phyloP scores from a whole-genome alignment of 1,140 invertebrate species.

The Colletes latitarsis region DNA sequence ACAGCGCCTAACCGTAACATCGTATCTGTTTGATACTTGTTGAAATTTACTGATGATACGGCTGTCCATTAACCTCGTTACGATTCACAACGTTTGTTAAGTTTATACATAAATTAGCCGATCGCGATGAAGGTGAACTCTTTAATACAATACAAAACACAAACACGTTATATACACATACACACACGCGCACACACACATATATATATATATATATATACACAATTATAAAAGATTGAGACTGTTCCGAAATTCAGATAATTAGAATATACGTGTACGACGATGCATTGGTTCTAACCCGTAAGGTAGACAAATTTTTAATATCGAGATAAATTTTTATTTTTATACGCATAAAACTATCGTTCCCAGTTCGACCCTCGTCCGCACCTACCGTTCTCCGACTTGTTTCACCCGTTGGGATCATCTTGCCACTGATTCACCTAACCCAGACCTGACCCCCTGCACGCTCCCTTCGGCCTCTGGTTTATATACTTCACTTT shows the following conservation, averaged over 20 bases:
- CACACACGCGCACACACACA: background rate
- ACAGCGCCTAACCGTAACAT: constrained; percentile 3
- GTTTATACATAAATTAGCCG: constrained; percentile 40
- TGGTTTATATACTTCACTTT: background rate
- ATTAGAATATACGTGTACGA: constrained; percentile 48
- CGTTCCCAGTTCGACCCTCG: constrained; percentile 31
- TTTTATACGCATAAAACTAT: constrained; percentile 63
- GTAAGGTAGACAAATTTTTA: constrained; percentile 56
- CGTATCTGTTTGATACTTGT: background rate
- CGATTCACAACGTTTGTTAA: constrained; percentile 47
- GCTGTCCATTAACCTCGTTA: constrained; percentile 58
- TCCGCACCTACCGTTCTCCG: background rate
- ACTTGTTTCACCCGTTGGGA: background rate
- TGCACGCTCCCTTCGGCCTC: background rate
- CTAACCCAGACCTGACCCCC: background rate
- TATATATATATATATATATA: constrained; percentile 57
- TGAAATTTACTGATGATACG: background rate
- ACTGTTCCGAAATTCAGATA: constrained; percentile 72
- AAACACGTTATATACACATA: background rate
- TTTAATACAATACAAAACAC: constrained; percentile 2
- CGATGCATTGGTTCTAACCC: constrained; percentile 51
- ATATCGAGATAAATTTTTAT: constrained; percentile 64
- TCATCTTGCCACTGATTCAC: background rate
- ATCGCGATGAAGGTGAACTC: constrained; percentile 32
- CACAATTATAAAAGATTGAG: constrained; percentile 62